phyloP scores from a whole-genome alignment of 2,797 vertebrate genomes.

The Enteromius thamalakanensis region DNA sequence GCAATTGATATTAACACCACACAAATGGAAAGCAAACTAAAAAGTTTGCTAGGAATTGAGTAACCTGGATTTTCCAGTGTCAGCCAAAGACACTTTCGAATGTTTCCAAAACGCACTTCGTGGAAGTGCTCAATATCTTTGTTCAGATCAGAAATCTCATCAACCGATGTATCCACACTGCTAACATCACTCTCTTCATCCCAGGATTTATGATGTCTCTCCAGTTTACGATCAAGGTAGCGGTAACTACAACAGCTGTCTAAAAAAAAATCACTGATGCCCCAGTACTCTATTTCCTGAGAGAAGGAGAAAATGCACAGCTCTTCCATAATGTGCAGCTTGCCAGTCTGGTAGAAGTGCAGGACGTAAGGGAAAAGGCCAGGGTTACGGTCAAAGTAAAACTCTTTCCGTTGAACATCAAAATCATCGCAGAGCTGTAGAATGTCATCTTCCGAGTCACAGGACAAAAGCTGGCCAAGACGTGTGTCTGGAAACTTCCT shows the following conservation, averaged over 20 bases:
- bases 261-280: slow-evolving; percentile 94
- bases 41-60: slow-evolving; percentile 95
- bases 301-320: slow-evolving; percentile 97
- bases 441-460: slow-evolving; percentile 91
- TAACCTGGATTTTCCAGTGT: slow-evolving; percentile 98
- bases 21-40: slow-evolving; percentile 91
- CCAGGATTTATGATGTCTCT: slow-evolving; percentile 86
- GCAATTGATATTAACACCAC: slow-evolving; percentile 92
- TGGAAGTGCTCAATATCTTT: slow-evolving; percentile 90
- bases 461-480: slow-evolving; percentile 89
- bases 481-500: slow-evolving; percentile 92
- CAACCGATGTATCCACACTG: slow-evolving; percentile 90
- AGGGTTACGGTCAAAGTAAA: slow-evolving; percentile 95
- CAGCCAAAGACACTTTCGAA: slow-evolving; percentile 91
- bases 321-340: slow-evolving; percentile 95
- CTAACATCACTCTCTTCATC: slow-evolving; percentile 94
- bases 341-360: slow-evolving; percentile 96
- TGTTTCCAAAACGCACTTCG: slow-evolving; percentile 82
- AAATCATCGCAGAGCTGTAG: slow-evolving; percentile 96
- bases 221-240: slow-evolving; percentile 92
- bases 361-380: slow-evolving; percentile 92
- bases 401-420: slow-evolving; percentile 88
- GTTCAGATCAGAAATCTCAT: slow-evolving; percentile 92
- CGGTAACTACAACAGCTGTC: slow-evolving; percentile 95
- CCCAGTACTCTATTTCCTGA: slow-evolving; percentile 99